phyloP scores from a whole-genome alignment of 2,888 invertebrate genomes.

The Caenorhabditis afra region DNA sequence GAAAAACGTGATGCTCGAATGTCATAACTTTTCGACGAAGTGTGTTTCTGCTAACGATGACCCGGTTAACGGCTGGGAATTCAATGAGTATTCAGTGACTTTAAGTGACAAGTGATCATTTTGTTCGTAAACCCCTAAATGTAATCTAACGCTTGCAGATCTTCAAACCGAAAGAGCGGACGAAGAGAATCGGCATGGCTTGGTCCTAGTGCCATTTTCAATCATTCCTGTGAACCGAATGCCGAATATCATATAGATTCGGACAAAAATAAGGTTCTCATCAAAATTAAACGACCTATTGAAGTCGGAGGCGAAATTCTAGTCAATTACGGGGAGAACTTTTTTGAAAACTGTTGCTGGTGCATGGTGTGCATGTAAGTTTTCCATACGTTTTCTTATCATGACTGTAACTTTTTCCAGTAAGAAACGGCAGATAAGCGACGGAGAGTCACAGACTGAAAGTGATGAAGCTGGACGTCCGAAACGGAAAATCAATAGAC shows the following conservation, averaged over 20 bases:
- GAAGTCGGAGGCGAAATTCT: constrained; percentile 14
- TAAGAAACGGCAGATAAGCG: too few relatives aligned
- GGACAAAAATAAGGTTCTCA: neutral
- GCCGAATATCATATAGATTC: neutral
- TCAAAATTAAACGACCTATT: neutral
- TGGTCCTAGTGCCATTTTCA: constrained; percentile 9
- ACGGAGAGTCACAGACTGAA: too few relatives aligned
- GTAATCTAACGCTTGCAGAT: too few relatives aligned
- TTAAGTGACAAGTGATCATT: too few relatives aligned
- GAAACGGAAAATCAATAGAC: too few relatives aligned
- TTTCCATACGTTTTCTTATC: neutral
- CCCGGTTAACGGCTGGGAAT: too few relatives aligned
- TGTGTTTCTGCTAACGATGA: too few relatives aligned
- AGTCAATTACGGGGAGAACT: neutral
- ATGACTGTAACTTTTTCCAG: too few relatives aligned
- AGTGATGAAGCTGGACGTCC: too few relatives aligned
- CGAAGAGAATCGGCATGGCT: constrained; percentile 5
- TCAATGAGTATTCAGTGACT: constrained; percentile 13
- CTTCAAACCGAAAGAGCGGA: neutral
- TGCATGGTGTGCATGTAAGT: constrained; percentile 10
- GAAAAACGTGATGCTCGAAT: too few relatives aligned
- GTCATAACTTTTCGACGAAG: too few relatives aligned
- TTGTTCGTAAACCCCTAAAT: too few relatives aligned
- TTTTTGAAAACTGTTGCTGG: neutral
- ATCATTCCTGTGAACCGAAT: constrained; percentile 20